Conservation (phyloP, 2,797 vertebrate species). For the Acanthis flammea region DNA sequence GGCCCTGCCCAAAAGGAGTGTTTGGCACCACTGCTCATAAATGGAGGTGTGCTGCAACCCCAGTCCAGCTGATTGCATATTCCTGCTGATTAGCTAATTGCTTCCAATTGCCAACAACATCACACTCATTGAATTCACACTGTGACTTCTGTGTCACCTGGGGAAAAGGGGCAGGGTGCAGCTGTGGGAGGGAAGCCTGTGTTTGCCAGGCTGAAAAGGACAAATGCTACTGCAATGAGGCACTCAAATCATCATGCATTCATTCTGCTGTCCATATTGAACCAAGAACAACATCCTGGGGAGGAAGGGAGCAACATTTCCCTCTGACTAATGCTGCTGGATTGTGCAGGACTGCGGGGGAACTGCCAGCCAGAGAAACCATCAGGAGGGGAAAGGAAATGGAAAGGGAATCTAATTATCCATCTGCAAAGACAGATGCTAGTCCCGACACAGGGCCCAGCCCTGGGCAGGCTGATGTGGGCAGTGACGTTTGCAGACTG, state of each 20-base stretch:
- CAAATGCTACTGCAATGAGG: not conserved
- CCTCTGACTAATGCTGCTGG: constrained; percentile 29
- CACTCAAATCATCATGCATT: not conserved
- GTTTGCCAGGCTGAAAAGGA: constrained; percentile 17
- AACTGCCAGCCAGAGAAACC: constrained; percentile 16
- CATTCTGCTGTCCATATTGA: constrained; percentile 3
- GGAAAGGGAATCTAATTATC: constrained; percentile 37
- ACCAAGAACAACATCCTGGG: not conserved
- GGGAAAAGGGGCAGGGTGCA: not conserved
- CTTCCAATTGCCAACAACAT: not conserved
- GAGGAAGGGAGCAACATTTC: constrained; percentile 21
- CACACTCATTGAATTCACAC: not conserved
- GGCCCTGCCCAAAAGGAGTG: not conserved
- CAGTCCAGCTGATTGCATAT: not conserved
- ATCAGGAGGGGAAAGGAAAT: constrained; percentile 16
- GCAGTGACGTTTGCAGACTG: not conserved
- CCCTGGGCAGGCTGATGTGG: not conserved
- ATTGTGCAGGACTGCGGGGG: not conserved
- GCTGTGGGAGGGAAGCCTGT: not conserved
- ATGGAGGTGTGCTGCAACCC: not conserved
- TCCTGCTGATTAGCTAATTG: not conserved
- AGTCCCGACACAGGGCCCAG: fast-evolving
- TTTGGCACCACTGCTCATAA: not conserved
- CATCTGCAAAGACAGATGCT: constrained; percentile 1
- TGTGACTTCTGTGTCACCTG: not conserved